Conservation (phyloP, 30 jellyfish, hydroid and myxozoan species). For the Aurelia sp. region DNA sequence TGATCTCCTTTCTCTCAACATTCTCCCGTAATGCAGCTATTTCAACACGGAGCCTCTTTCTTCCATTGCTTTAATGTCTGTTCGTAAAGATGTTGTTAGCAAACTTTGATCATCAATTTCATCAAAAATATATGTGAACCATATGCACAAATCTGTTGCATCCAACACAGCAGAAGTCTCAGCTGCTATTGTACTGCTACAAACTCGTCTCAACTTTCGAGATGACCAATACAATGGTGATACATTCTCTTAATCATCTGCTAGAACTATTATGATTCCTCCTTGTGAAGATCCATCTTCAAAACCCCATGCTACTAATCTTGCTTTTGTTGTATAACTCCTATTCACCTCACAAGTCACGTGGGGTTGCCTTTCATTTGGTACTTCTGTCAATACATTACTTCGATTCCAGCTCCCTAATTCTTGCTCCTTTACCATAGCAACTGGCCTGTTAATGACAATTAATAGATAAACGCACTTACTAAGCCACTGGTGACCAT, state of each 20-base stretch:
- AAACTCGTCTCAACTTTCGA: constrained; percentile 44
- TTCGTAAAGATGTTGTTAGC: constrained; percentile 33
- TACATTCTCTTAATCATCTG: no score
- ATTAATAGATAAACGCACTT: not conserved
- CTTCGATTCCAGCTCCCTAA: constrained; percentile 18
- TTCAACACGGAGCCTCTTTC: no score
- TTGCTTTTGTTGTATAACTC: constrained; percentile 20
- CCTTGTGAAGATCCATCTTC: not conserved
- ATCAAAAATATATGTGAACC: constrained; percentile 22
- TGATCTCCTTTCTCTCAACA: no score
- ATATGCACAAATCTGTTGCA: constrained; percentile 26
- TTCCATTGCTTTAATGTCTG: no score
- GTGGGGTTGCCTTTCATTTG: constrained; percentile 20
- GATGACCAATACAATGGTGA: constrained; percentile 3
- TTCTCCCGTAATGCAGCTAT: no score
- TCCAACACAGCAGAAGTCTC: constrained; percentile 43
- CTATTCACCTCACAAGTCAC: not conserved
- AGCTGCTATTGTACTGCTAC: constrained; percentile 51
- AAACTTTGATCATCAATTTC: constrained; percentile 43
- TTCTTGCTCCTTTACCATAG: constrained; percentile 21
- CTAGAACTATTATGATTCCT: no score
- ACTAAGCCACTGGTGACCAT: no score
- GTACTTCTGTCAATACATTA: constrained; percentile 32
- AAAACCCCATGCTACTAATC: constrained; percentile 42
- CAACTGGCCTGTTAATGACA: not conserved